Evolutionary conservation across 2,888 invertebrate genomes (phyloP).

Genomic region (Agonopterix heracliana): DNA sequence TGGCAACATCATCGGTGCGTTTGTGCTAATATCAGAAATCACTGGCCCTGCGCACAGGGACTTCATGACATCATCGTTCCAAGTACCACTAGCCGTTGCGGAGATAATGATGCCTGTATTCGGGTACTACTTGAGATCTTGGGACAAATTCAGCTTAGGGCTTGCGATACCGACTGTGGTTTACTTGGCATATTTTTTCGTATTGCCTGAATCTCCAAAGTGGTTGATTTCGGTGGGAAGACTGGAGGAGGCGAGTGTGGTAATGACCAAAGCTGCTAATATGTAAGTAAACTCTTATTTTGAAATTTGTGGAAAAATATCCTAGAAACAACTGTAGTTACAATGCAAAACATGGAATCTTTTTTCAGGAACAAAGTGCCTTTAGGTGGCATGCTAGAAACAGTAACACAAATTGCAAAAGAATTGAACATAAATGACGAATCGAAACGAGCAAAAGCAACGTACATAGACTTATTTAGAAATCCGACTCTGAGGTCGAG

Average conservation of each 20-base stretch:
- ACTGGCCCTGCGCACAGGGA: slow-evolving; percentile 67
- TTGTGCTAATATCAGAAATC: slow-evolving; percentile 78
- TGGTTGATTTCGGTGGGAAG: slow-evolving; percentile 83
- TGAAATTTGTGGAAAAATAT: neutral
- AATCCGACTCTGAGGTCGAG: slow-evolving; percentile 76
- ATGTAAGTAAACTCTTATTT: slow-evolving; percentile 23
- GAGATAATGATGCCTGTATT: slow-evolving; percentile 76
- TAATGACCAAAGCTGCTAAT: slow-evolving; percentile 78
- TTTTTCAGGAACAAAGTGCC: slow-evolving; percentile 55
- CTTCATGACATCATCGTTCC: slow-evolving; percentile 70
- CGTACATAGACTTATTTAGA: slow-evolving; percentile 77
- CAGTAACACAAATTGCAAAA: slow-evolving; percentile 27
- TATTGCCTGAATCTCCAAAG: slow-evolving; percentile 84
- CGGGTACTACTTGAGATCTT: slow-evolving; percentile 77
- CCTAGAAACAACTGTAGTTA: neutral
- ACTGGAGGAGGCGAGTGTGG: slow-evolving; percentile 73
- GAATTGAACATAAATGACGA: slow-evolving; percentile 52
- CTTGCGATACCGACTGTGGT: slow-evolving; percentile 73
- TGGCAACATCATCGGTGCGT: slow-evolving; percentile 83
- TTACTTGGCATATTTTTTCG: slow-evolving; percentile 77
- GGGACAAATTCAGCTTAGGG: slow-evolving; percentile 77
- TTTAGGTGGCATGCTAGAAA: slow-evolving; percentile 42
- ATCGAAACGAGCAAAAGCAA: slow-evolving; percentile 42
- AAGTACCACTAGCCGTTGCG: slow-evolving; percentile 78
- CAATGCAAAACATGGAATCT: no score